Evolutionary conservation across 2,888 invertebrate species (phyloP).

Genomic region (Atethmia centrago): DNA sequence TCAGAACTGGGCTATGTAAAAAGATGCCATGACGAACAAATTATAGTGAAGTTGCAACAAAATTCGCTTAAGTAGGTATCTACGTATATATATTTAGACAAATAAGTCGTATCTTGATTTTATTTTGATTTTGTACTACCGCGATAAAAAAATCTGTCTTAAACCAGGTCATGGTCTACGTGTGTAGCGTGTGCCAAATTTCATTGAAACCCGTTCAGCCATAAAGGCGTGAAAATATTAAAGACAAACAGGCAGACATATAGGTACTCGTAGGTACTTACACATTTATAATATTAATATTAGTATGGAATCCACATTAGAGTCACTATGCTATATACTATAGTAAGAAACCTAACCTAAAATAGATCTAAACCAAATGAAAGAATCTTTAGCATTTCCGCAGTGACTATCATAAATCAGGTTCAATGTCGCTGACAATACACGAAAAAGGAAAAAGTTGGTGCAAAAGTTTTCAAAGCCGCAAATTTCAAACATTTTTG

Average conservation of each 20-base stretch:
- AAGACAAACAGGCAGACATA: too few relatives aligned
- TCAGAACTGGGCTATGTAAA: background rate
- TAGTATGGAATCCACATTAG: too few relatives aligned
- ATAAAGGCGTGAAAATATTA: background rate
- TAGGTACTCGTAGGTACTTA: too few relatives aligned
- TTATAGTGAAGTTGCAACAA: background rate
- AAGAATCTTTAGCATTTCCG: background rate
- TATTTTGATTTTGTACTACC: too few relatives aligned
- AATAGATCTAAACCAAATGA: background rate
- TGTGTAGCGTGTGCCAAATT: too few relatives aligned
- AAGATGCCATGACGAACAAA: background rate
- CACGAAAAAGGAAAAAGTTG: conserved; percentile 2
- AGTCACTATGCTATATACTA: too few relatives aligned
- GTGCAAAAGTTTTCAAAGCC: conserved; percentile 6
- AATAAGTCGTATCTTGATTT: background rate
- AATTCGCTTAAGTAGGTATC: too few relatives aligned
- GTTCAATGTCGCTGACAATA: background rate
- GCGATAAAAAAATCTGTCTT: background rate
- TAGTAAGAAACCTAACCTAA: too few relatives aligned
- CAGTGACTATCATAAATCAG: background rate
- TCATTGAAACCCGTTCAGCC: background rate
- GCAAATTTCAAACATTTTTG: conserved; percentile 3
- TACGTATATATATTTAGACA: background rate
- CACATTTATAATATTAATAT: too few relatives aligned
- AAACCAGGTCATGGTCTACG: background rate